phyloP scores from a whole-genome alignment of 2,888 invertebrate genomes.

The Tribolium freemani region DNA sequence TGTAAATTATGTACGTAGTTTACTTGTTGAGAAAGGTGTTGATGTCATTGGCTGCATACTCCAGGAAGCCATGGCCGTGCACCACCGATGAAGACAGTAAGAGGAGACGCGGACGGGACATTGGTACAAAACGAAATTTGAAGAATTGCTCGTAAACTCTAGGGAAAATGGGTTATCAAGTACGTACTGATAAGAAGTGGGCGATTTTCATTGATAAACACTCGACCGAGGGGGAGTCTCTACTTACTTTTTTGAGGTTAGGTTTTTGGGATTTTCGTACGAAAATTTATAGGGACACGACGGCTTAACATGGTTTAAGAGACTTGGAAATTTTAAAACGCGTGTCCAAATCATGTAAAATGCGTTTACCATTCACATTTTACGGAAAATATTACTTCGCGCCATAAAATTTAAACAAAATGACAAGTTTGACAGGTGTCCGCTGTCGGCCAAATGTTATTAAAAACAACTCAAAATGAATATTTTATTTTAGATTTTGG shows the following conservation, averaged over 20 bases:
- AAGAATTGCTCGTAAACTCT: constrained; percentile 9
- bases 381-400: too few relatives aligned
- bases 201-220: background rate
- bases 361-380: too few relatives aligned
- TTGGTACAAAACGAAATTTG: constrained; percentile 1
- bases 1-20: constrained; percentile 41
- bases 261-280: background rate
- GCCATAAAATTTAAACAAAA: too few relatives aligned
- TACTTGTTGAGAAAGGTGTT: constrained; percentile 74
- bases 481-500: too few relatives aligned
- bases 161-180: background rate
- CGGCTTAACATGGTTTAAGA: background rate
- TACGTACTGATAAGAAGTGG: background rate
- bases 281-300: background rate
- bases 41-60: constrained; percentile 78
- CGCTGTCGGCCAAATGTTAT: too few relatives aligned
- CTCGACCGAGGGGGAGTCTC: background rate
- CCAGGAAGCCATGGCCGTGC: constrained; percentile 76
- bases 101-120: constrained; percentile 65
- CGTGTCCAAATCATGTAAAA: background rate
- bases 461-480: too few relatives aligned
- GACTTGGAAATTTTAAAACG: background rate
- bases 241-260: constrained; percentile 25
- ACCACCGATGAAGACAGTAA: constrained; percentile 80
- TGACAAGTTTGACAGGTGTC: too few relatives aligned